phyloP scores from a whole-genome alignment of 2,888 invertebrate species.

The Protonemura montana region DNA sequence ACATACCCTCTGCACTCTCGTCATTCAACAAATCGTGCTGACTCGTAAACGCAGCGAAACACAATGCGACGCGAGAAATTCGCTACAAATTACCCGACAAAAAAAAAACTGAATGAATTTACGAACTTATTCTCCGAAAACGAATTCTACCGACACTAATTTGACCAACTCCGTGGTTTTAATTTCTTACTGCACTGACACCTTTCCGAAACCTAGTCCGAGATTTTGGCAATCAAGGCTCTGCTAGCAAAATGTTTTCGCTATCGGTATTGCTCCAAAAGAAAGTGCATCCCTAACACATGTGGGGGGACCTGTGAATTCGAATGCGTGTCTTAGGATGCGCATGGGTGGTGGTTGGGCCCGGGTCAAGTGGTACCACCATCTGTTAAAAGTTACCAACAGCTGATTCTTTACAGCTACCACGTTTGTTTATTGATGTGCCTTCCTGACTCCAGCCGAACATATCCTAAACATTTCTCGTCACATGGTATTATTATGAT shows the following conservation, averaged over 20 bases:
- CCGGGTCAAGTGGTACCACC: constrained; percentile 9
- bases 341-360: not conserved
- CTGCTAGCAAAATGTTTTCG: too few relatives aligned
- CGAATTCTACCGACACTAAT: constrained; percentile 5
- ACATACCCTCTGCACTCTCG: too few relatives aligned
- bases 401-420: constrained; percentile 8
- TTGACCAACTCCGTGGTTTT: not conserved
- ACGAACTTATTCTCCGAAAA: not conserved
- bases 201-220: not conserved
- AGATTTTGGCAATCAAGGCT: too few relatives aligned
- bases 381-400: constrained; percentile 18
- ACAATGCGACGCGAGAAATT: not conserved
- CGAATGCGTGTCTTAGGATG: too few relatives aligned
- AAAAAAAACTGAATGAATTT: not conserved
- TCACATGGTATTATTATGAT: constrained; percentile 9
- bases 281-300: too few relatives aligned
- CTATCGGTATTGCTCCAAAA: too few relatives aligned
- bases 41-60: too few relatives aligned
- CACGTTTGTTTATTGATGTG: constrained; percentile 19
- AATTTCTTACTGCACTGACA: not conserved
- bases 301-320: too few relatives aligned
- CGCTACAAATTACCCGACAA: not conserved
- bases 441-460: not conserved
- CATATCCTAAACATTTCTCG: not conserved
- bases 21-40: too few relatives aligned